Evolutionary conservation across 1,140 invertebrate genomes (phyloP), one percentile per base, ranked within the genome.

Genomic region (Brachionus rotundiformis): DNA sequence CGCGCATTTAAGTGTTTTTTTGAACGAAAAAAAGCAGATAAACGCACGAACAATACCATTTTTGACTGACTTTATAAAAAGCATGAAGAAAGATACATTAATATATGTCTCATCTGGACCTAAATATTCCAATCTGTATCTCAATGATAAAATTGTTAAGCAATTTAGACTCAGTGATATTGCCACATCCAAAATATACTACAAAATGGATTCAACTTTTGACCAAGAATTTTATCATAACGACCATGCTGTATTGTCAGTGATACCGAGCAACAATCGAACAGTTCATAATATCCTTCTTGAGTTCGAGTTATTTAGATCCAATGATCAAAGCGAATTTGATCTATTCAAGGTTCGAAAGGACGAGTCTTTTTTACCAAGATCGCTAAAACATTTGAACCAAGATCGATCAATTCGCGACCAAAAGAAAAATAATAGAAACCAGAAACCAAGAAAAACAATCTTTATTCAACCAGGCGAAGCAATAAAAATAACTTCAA

Each of bases 11-110:
- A 54, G 23, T 16, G 76, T 79, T 1, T 63, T 31, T 59, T 25
- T 63, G 36, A 63, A 79, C 19, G 59, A 79, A 79, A 79, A 79
- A 41, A 54, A 79, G 23, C 47, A 59, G 23, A 79, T 79, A 59
- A 79, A 79, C 31, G 76, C 76, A 0, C 47, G 59, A 6, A 63
- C 76, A 8, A 79, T 79, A 11, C 76, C 76, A 23, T 79, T 59
- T 79, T 29, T 79, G 16, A 36, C 76, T 27, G 76, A 79, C n/a
- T 59, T 79, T 36, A 79, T 79, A 8, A 79, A 79, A 59, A 23
- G 29, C 19, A 79, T 79, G 29, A 54, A 23, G 10, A 54, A 36
- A 33, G 29, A 79, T 7, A 59, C 76, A 2, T n/a, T 79, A 19
- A 59, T 79, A 31, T 79, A 13, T 33, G 47, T 79, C 6, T 29